phyloP scores from a whole-genome alignment of 2,888 invertebrate species.

The Tiphia femorata region DNA sequence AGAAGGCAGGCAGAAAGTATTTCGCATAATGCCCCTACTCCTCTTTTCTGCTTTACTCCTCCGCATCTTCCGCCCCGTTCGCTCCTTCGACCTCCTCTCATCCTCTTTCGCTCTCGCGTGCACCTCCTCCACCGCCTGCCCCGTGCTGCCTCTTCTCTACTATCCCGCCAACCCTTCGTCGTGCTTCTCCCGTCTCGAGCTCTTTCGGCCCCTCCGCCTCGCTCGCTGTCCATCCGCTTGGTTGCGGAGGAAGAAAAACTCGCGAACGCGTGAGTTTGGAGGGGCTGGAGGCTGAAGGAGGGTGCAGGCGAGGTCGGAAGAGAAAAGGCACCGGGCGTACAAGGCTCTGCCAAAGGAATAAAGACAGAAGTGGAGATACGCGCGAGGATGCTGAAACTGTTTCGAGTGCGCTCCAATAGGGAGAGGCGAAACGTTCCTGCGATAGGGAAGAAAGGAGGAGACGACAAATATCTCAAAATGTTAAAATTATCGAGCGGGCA shows the following conservation, averaged over 20 bases:
- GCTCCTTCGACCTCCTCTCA: slow-evolving; percentile 4
- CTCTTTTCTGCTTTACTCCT: neutral
- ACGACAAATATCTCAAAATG: slow-evolving; percentile 40
- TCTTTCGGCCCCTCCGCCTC: no score
- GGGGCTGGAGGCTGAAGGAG: neutral
- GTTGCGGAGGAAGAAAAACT: neutral
- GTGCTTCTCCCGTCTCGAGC: no score
- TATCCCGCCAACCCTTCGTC: no score
- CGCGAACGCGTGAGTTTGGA: neutral
- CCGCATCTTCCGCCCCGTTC: slow-evolving; percentile 3
- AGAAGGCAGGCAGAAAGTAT: slow-evolving; percentile 40
- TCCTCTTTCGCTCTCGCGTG: no score
- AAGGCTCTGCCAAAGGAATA: slow-evolving; percentile 22
- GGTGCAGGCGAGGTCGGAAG: neutral
- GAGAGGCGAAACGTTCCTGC: slow-evolving; percentile 20
- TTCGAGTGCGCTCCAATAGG: no score
- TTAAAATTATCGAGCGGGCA: slow-evolving; percentile 32
- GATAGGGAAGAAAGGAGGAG: slow-evolving; percentile 22
- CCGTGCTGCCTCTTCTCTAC: no score
- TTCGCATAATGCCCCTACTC: slow-evolving; percentile 39
- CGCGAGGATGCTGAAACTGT: no score
- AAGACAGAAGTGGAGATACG: slow-evolving; percentile 24
- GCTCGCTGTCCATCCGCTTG: no score
- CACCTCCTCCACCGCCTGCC: no score
- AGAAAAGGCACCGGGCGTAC: neutral